Percentiles rank a stretch among this genome's conserved stretches.
These are phyloP conservation scores for Gouania willdenowi DNA, from an alignment of 2,797 vertebrate species.

Conservation along the genomic window DNA sequence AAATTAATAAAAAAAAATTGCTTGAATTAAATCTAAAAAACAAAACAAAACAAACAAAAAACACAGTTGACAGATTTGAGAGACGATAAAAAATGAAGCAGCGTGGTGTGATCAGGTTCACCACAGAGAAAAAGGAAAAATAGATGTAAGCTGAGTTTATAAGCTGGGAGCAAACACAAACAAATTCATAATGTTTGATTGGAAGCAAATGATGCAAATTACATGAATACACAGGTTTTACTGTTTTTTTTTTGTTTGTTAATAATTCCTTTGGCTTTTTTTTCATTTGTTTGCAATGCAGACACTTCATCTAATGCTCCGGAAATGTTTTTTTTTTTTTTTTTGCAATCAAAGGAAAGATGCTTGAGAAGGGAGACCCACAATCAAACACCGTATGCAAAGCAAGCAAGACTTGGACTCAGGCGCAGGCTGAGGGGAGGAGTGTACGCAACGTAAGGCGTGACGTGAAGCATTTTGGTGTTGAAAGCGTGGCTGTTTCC, in stretches of 20 bases:
- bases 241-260: too few species aligned
- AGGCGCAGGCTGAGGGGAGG: conserved; percentile 14
- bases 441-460: conserved; percentile 27
- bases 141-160: conserved; percentile 9
- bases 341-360: conserved; percentile 24
- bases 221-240: too few species aligned
- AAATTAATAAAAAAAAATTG: too few species aligned
- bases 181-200: not conserved
- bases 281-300: conserved; percentile 8
- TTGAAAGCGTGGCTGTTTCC: conserved; percentile 26
- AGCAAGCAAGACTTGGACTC: conserved; percentile 51
- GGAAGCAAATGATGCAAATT: too few species aligned
- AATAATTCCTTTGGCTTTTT: not conserved
- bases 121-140: conserved; percentile 17
- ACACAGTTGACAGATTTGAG: too few species aligned
- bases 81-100: conserved; percentile 22
- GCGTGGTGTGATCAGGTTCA: conserved; percentile 19
- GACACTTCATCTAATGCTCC: not conserved
- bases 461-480: conserved; percentile 29
- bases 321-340: not conserved
- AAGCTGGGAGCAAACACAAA: not conserved
- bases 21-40: conserved; percentile 26
- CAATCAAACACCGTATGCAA: conserved; percentile 52
- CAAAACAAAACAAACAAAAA: conserved; percentile 31
- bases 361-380: conserved; percentile 31